Evolutionary conservation across 1,140 invertebrate genomes (phyloP).

Genomic region (Heliconius melpomene): DNA sequence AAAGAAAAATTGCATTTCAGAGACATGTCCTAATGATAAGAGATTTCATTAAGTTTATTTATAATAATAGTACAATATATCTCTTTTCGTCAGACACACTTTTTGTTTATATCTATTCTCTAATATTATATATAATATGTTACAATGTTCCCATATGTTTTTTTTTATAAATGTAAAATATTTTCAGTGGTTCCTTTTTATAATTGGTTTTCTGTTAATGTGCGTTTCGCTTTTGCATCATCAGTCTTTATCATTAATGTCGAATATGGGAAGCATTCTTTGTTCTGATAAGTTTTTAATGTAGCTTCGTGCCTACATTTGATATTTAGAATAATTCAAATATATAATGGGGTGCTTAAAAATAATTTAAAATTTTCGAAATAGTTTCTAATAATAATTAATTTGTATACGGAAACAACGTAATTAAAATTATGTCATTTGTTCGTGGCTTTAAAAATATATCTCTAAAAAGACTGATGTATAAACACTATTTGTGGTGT

Average conservation of each 20-base stretch:
- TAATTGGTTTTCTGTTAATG: constrained; percentile 18
- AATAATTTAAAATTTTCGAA: background rate
- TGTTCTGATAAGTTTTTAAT: background rate
- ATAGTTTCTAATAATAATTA: background rate
- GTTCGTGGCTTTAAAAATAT: background rate
- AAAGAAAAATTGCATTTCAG: constrained; percentile 33
- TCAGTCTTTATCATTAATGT: constrained; percentile 61
- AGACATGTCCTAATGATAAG: constrained; percentile 65
- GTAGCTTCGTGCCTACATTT: background rate
- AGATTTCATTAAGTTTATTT: constrained; percentile 10
- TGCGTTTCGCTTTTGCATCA: constrained; percentile 49
- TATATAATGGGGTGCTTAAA: constrained; percentile 3
- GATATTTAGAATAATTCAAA: background rate
- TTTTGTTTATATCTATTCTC: constrained; percentile 70
- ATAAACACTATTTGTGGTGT: background rate
- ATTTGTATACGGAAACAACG: background rate
- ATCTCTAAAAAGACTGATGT: background rate
- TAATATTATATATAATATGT: constrained; percentile 80
- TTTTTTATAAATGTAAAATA: constrained; percentile 66
- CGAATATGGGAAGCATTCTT: constrained; percentile 14
- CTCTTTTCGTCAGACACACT: constrained; percentile 62
- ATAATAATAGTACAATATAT: constrained; percentile 68
- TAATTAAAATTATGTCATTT: background rate
- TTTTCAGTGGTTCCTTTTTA: constrained; percentile 27
- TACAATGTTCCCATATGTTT: constrained; percentile 79